A percentile compares a stretch with the other conserved stretches of the same genome.
Conservation (phyloP, 2,888 invertebrate genomes). For the Hemithea aestivaria region DNA sequence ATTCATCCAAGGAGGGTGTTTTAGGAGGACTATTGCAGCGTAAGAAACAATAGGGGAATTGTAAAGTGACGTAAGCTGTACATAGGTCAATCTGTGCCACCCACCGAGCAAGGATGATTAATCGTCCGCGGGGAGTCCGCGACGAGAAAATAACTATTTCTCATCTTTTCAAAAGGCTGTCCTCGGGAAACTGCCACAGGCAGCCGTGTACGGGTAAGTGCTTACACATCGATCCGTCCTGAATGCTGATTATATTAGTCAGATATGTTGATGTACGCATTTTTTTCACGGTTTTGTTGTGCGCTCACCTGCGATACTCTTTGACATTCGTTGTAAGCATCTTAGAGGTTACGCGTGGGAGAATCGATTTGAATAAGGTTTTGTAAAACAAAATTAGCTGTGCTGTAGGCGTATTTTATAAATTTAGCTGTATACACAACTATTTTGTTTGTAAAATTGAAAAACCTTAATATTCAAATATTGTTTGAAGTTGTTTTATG, state of each 20-base stretch:
- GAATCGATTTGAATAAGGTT: too few species aligned
- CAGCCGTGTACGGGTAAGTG: slow-evolving; percentile 56
- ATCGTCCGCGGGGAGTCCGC: slow-evolving; percentile 58
- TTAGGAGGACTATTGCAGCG: slow-evolving; percentile 22
- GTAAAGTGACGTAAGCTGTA: slow-evolving; percentile 44
- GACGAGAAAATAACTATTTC: slow-evolving; percentile 68
- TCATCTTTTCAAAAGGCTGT: slow-evolving; percentile 68
- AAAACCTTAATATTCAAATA: too few species aligned
- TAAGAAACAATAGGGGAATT: slow-evolving; percentile 36
- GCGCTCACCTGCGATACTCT: too few species aligned
- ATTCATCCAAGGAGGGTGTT: too few species aligned
- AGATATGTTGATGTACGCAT: slow-evolving; percentile 26
- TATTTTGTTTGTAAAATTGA: too few species aligned
- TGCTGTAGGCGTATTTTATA: too few species aligned
- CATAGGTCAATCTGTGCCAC: slow-evolving; percentile 62
- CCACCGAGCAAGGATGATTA: slow-evolving; percentile 65
- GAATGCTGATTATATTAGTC: slow-evolving; percentile 42
- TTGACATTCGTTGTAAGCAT: too few species aligned
- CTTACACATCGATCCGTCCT: slow-evolving; percentile 50
- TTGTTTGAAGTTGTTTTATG: too few species aligned
- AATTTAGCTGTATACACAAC: too few species aligned
- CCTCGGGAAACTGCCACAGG: slow-evolving; percentile 58
- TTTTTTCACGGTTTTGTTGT: slow-evolving; percentile 22
- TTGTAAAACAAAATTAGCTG: too few species aligned
- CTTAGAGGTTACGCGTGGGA: too few species aligned